A percentile compares a stretch with the other conserved stretches of the same genome.
These are phyloP conservation scores for Cyprinodon brontotheroides DNA, from an alignment of 2,113 vertebrate genomes.

Conservation along the genomic window DNA sequence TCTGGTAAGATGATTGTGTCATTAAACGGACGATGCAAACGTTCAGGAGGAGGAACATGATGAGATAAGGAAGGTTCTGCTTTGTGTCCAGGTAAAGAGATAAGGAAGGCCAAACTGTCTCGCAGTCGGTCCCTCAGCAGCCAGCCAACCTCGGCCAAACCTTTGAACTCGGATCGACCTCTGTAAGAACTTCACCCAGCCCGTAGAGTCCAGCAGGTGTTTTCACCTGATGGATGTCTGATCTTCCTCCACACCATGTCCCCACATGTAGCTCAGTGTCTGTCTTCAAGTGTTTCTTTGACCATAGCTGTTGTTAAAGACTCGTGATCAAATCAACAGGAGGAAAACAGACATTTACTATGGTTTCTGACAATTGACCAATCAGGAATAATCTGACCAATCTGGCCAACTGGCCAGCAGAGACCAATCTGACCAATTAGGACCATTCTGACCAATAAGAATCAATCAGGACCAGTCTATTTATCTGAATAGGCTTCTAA, in stretches of 20 bases:
- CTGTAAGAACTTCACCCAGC: constrained; percentile 75
- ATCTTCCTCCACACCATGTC: too few relatives aligned
- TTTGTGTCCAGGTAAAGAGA: constrained; percentile 86
- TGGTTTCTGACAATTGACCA: too few relatives aligned
- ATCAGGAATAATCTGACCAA: neutral
- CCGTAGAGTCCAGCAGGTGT: neutral
- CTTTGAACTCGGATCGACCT: constrained; percentile 84
- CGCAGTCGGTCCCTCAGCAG: constrained; percentile 94
- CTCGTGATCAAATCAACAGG: too few relatives aligned
- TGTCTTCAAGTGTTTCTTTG: too few relatives aligned
- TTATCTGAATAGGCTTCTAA: too few relatives aligned
- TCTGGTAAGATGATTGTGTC: constrained; percentile 21
- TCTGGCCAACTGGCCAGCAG: too few relatives aligned
- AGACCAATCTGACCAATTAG: neutral
- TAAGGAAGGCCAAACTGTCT: constrained; percentile 90
- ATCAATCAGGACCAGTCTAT: too few relatives aligned
- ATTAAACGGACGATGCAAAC: neutral
- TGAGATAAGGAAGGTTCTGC: constrained; percentile 2
- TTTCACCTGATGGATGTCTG: neutral
- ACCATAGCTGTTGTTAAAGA: too few relatives aligned
- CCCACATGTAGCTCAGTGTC: too few relatives aligned
- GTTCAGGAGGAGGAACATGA: constrained; percentile 8
- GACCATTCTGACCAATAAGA: too few relatives aligned
- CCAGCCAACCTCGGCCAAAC: constrained; percentile 87
- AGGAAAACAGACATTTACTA: too few relatives aligned